Base-by-base conservation (phyloP, 2,113 vertebrate species). In the Lophura nycthemera region DNA sequence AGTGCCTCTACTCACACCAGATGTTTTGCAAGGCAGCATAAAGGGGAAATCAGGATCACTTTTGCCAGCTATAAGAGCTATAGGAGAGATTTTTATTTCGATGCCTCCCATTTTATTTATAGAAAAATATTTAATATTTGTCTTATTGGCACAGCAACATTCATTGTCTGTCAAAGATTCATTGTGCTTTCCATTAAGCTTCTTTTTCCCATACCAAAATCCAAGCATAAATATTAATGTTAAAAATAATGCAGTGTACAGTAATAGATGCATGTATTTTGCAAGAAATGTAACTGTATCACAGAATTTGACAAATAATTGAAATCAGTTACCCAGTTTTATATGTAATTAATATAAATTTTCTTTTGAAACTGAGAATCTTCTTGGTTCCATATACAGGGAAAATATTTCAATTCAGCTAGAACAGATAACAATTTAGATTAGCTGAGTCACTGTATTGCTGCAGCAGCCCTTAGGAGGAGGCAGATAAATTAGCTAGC, bases 381-480 rank as follows among this genome's bases (percentile, higher is more conserved):
- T 89, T 66, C 17, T 87, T 34, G 5, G 29, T 71, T 74, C 56
- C 9, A 36, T 21, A 5, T 14, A 7, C 47, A 66, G 40, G 43
- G 30, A 84, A 90, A 75, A 75, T 16, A 70, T 80, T 87, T 34
- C 29, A 30, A 83, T 73, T 48, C 24, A 66, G 54, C 48, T 50
- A 32, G 65, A 50, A 38, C 25, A 59, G 60, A 73, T 79, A 91
- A 57, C 14, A 63, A n/a, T 54, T 73, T 48, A 74, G 57, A 78
- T 89, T 2, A 70, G 75, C 92, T 94, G 94, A 96, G 82, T 95
- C 87, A 95, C 66, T 86, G 52, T 70, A 11, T 54, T 70, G 76
- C 71, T 71, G 63, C 56, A 91, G 73, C 73, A 84, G 48, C 1
- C 78, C 32, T 24, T 67, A 34, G 79, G 3, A 74, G 65, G 69